phyloP scores from a whole-genome alignment of 2,797 vertebrate species.

The Danio kyathit region DNA sequence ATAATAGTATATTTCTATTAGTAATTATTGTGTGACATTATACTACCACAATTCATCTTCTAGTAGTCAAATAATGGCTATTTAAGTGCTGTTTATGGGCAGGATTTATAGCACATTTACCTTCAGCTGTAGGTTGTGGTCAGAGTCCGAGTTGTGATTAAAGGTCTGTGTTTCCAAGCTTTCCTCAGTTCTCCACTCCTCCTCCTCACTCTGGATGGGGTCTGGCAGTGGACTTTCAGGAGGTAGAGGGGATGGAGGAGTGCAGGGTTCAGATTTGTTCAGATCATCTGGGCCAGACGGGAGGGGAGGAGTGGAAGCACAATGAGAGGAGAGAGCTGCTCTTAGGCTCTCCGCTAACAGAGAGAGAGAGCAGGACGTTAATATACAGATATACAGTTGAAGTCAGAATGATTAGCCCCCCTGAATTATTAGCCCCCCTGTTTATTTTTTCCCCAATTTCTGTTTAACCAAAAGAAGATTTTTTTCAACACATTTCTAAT shows the following conservation, averaged over 20 bases:
- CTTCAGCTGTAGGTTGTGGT: slow-evolving; percentile 66
- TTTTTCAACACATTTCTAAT: too few species aligned
- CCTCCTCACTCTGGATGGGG: slow-evolving; percentile 41
- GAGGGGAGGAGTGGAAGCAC: slow-evolving; percentile 46
- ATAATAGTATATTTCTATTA: background rate
- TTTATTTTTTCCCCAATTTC: too few species aligned
- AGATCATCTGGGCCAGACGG: slow-evolving; percentile 47
- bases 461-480: too few species aligned
- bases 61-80: background rate
- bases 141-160: slow-evolving; percentile 38
- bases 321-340: slow-evolving; percentile 73
- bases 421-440: too few species aligned
- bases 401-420: too few species aligned
- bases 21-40: slow-evolving; percentile 6
- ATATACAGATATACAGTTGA: background rate
- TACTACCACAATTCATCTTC: background rate
- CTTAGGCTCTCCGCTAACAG: slow-evolving; percentile 86
- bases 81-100: background rate
- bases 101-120: slow-evolving; percentile 59
- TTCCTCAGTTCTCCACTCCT: slow-evolving; percentile 53
- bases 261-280: slow-evolving; percentile 30
- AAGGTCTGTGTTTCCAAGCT: slow-evolving; percentile 48
- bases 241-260: slow-evolving; percentile 1
- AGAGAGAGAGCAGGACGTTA: slow-evolving; percentile 5
- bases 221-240: slow-evolving; percentile 63